These are phyloP conservation scores for Plodia interpunctella DNA, from an alignment of 1,140 invertebrate species.

Conservation along the genomic window DNA sequence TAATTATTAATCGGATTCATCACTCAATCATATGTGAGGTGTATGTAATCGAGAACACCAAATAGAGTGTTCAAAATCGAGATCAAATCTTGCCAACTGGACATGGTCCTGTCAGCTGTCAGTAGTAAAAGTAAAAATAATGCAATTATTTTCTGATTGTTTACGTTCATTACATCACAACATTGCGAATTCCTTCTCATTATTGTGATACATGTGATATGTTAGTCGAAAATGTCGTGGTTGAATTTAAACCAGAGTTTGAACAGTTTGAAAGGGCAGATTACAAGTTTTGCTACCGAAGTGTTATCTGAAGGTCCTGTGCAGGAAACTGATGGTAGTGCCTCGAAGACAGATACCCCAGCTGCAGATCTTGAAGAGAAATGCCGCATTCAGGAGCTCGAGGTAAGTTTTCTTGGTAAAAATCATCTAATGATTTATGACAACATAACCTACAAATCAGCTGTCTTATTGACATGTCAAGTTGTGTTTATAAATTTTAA, in stretches of 20 bases:
- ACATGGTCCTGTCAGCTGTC: conserved; percentile 71
- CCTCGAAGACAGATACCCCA: conserved; percentile 54
- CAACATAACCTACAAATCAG: conserved; percentile 11
- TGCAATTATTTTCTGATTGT: conserved; percentile 66
- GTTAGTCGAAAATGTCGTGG: conserved; percentile 82
- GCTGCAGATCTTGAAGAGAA: conserved; percentile 79
- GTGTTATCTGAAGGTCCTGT: conserved; percentile 80
- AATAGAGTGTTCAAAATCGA: not conserved
- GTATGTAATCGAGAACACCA: too few species aligned
- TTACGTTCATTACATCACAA: conserved; percentile 49
- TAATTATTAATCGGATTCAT: too few species aligned
- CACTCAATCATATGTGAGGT: too few species aligned
- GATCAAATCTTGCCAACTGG: conserved; percentile 66
- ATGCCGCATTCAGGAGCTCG: conserved; percentile 80
- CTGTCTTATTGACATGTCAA: conserved; percentile 8
- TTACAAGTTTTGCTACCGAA: conserved; percentile 86
- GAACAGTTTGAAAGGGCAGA: conserved; percentile 85
- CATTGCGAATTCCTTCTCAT: conserved; percentile 34
- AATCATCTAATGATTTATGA: not conserved
- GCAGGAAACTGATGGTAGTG: conserved; percentile 75
- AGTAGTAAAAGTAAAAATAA: conserved; percentile 56
- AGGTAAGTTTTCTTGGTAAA: conserved; percentile 71
- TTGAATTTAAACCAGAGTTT: conserved; percentile 85
- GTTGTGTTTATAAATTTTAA: not conserved
- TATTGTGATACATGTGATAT: conserved; percentile 49